Percentiles rank a stretch among this genome's conserved stretches.
These are phyloP conservation scores for Corbicula japonica DNA, from an alignment of 2,888 invertebrate genomes.

Conservation along the genomic window DNA sequence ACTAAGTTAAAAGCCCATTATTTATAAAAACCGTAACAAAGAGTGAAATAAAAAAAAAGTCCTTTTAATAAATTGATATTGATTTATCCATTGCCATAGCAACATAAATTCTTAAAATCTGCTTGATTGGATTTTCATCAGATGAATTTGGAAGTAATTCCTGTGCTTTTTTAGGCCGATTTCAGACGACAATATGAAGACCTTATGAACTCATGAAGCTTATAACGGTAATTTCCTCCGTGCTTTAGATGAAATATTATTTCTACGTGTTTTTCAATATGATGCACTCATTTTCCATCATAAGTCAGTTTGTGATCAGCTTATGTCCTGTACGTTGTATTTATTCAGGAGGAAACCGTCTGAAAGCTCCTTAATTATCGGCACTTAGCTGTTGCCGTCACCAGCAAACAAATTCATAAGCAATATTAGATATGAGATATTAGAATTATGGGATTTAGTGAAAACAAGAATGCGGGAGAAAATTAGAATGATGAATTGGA, in stretches of 20 bases:
- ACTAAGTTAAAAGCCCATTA: neutral
- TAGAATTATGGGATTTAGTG: constrained; percentile 30
- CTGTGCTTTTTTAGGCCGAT: constrained; percentile 46
- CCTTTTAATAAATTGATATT: constrained; percentile 53
- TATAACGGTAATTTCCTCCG: constrained; percentile 61
- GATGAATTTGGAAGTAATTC: constrained; percentile 64
- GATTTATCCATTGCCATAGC: constrained; percentile 51
- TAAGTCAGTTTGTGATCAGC: constrained; percentile 47
- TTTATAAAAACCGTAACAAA: neutral
- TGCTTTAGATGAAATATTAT: constrained; percentile 62
- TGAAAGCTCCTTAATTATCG: constrained; percentile 51
- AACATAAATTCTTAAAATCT: constrained; percentile 59
- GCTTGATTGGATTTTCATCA: constrained; percentile 62
- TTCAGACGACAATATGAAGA: constrained; percentile 40
- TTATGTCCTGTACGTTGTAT: constrained; percentile 49
- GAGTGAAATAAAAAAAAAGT: constrained; percentile 22
- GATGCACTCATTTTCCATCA: constrained; percentile 54
- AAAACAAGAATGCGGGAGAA: constrained; percentile 15
- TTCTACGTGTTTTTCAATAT: constrained; percentile 56
- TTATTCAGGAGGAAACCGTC: constrained; percentile 39
- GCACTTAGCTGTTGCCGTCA: constrained; percentile 22
- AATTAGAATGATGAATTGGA: constrained; percentile 41
- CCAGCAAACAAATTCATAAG: constrained; percentile 56
- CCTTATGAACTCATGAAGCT: constrained; percentile 61
- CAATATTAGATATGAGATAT: constrained; percentile 54